Conservation (phyloP, 2,888 invertebrate species). For the Chironomus riparius region DNA sequence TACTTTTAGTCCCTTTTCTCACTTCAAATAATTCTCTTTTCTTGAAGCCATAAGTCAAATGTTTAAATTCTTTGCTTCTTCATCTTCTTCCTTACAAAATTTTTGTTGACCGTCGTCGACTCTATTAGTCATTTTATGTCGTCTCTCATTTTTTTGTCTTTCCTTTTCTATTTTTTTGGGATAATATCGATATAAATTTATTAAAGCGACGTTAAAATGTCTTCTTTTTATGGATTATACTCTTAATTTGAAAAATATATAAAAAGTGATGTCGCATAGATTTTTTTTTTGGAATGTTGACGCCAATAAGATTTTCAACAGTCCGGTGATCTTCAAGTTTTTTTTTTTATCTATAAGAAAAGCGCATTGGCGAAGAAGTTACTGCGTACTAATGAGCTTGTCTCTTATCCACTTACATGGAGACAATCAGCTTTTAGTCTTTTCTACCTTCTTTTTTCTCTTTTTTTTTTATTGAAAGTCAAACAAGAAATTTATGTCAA, state of each 20-base stretch:
- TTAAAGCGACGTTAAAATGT: neutral
- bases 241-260: neutral
- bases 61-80: neutral
- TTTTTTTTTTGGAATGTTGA: slow-evolving; percentile 2
- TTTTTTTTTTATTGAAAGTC: neutral
- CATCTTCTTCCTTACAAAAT: neutral
- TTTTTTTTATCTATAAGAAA: neutral
- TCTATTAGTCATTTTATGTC: no score
- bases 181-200: neutral
- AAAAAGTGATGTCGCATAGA: neutral
- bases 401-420: neutral
- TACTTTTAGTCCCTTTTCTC: no score
- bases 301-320: neutral
- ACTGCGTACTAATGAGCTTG: neutral
- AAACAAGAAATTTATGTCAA: slow-evolving; percentile 18
- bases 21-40: neutral
- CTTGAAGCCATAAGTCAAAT: neutral
- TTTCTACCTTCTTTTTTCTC: no score
- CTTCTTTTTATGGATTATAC: neutral
- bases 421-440: neutral
- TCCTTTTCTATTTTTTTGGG: neutral
- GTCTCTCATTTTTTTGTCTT: neutral
- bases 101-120: no score
- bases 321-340: neutral
- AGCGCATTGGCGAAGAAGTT: neutral